Evolutionary conservation across 2,888 invertebrate genomes (phyloP), one percentile per base, ranked within the genome.

Genomic region (Temnothorax unifasciatus): DNA sequence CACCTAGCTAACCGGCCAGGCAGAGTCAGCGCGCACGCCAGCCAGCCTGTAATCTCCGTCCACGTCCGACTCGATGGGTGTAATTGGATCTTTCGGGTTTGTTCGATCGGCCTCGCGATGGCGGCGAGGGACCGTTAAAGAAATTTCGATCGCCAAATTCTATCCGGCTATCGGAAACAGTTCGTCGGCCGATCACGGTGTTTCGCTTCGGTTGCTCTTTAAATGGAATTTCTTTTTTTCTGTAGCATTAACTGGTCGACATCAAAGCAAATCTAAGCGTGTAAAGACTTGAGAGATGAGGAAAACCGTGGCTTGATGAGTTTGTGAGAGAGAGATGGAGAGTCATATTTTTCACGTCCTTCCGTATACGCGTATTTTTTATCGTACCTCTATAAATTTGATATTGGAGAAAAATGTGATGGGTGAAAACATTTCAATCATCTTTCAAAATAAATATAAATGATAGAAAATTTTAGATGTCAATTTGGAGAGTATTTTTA

Each of bases 1-100:
- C 73, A 57, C 29, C 18, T 41, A 52, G 63, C 47, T 34, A 21
- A 41, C 34, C 59, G 63, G 18, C 57, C 79, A 52, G 38, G 41
- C 82, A 50, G 64, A 64, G 50, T 38, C 50, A 69, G 69, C 54
- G 18, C 47, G 38, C 64, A 25, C 47, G 29, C 41, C 75, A 29
- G 21, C 50, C 61, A 74, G 76, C 29, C 82, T 82, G 63, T 82
- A 82, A 82, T 82, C 77, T 64, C 76, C 77, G 52, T 76, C 82
- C 52, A 77, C 77, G 52, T 76, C 82, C 61, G 77, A 71, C 82
- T 76, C 82, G 77, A 82, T 77, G 34, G 52, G 21, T 54, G 73
- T 81, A 81, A 81, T 82, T 82, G 82, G 69, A 83, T 83, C 79
- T 83, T 77, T 83, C 79, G 77, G 50, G 52, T 73, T 81, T 41